Base-by-base conservation (phyloP, 92 coral and sea anemone genomes). In the Paramuricea clavata region DNA sequence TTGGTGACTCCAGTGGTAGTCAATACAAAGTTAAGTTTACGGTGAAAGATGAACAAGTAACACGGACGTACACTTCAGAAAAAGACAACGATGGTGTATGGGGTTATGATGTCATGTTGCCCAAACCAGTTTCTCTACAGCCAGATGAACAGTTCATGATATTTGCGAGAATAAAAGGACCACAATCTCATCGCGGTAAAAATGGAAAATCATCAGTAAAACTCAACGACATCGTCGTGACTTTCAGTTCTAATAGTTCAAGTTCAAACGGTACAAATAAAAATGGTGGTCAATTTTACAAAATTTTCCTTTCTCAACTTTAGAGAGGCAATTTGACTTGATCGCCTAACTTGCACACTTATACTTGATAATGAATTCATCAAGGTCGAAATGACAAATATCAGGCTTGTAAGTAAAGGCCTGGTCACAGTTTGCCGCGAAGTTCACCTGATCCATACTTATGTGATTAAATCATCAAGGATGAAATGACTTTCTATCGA, bases 1-100 rank as follows among this genome's bases (percentile, higher is more conserved):
- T 91, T 52, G 98, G 98, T 19, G 71, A 89, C 54, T 74, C 89
- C 39, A 74, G 82, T 57, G 92, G 85, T 25, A 78, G 86, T 16
- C 28, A 74, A 65, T 85, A 70, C 52, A 19, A 83, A 43, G 92
- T 91, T 0, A 65, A 76, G 23, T 49, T 82, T 28, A 76, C 54
- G 23, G 61, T 92, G 21, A 78, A 56, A 12, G 57, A 68, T 16
- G 35, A 30, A 35, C 19, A 36, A 28, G 70, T 73, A 11, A 75
- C 78, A 41, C 87, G 90, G 23, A 85, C 69, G 2, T 83, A 64
- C 61, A 50, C 33, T 54, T 54, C 62, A 21, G 26, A 19, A 54
- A 23, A 54, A 21, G 27, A 54, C 27, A 9, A 54, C 26, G 62
- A 54, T 2, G 11, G 27, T 19, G 27, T 54, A 3, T 6, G 22